These are phyloP conservation scores for Sericinus montela DNA, from an alignment of 2,888 invertebrate genomes.

Conservation along the genomic window DNA sequence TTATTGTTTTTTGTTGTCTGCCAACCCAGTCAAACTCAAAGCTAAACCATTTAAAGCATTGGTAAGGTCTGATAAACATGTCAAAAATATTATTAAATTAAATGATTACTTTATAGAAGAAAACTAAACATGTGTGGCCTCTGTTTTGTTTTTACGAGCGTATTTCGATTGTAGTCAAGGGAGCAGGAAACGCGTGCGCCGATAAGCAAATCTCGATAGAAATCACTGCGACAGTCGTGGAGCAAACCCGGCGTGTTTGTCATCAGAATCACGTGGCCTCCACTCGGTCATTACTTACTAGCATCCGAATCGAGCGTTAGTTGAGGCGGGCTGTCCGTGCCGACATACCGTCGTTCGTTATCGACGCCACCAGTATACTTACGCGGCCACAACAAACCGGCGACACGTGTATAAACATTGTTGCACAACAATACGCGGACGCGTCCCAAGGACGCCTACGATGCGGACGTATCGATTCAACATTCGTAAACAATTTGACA, in stretches of 20 bases:
- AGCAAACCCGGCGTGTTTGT: conserved; percentile 58
- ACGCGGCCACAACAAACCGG: conserved; percentile 54
- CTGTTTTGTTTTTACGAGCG: too few species aligned
- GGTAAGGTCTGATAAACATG: too few species aligned
- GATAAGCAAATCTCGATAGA: conserved; percentile 37
- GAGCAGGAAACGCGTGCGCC: conserved; percentile 20
- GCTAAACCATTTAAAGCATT: too few species aligned
- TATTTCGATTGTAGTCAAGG: background rate
- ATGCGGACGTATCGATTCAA: conserved; percentile 27
- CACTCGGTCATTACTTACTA: conserved; percentile 60
- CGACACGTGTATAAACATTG: conserved; percentile 76
- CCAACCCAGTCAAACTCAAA: too few species aligned
- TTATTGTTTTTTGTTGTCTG: too few species aligned
- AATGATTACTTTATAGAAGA: too few species aligned
- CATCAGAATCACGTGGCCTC: conserved; percentile 73
- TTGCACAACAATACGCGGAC: conserved; percentile 72
- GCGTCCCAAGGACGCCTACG: conserved; percentile 55
- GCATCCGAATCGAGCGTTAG: conserved; percentile 64
- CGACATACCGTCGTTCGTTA: conserved; percentile 59
- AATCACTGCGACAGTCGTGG: conserved; percentile 45
- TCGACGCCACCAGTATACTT: conserved; percentile 42
- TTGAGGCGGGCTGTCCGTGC: conserved; percentile 61
- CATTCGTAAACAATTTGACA: conserved; percentile 3
- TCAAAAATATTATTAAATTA: too few species aligned
- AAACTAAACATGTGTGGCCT: too few species aligned